Evolutionary conservation across 64 coral and sea anemone species (phyloP).

Genomic region (Anthopleura sola): DNA sequence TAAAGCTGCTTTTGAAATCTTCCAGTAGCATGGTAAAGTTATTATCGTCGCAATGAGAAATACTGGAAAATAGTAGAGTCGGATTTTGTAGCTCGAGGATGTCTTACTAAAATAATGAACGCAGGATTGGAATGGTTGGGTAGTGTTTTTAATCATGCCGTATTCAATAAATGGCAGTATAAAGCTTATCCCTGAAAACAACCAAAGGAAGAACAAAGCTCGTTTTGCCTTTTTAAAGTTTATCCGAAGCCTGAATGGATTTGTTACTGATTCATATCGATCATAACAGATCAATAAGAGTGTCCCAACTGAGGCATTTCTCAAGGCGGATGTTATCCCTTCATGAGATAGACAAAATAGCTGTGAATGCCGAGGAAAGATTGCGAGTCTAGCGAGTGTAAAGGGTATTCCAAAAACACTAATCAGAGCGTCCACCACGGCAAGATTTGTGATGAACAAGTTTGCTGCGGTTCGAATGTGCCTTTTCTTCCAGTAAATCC

Average conservation of each 20-base stretch:
- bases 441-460: slow-evolving; percentile 77
- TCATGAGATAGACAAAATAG: slow-evolving; percentile 80
- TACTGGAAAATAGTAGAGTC: slow-evolving; percentile 70
- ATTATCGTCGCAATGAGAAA: slow-evolving; percentile 48
- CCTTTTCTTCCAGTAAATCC: slow-evolving; percentile 80
- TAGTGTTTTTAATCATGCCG: not conserved
- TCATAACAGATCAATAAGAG: slow-evolving; percentile 79
- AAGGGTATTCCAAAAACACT: slow-evolving; percentile 55
- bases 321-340: slow-evolving; percentile 55
- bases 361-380: slow-evolving; percentile 16
- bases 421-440: slow-evolving; percentile 56
- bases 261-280: slow-evolving; percentile 76
- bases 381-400: slow-evolving; percentile 42
- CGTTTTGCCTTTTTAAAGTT: slow-evolving; percentile 57
- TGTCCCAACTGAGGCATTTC: slow-evolving; percentile 78
- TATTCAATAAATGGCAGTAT: slow-evolving; percentile 68
- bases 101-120: not conserved
- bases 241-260: slow-evolving; percentile 64
- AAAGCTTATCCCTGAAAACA: slow-evolving; percentile 15
- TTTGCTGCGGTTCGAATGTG: slow-evolving; percentile 63
- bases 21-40: slow-evolving; percentile 77
- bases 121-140: not conserved
- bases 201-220: slow-evolving; percentile 48
- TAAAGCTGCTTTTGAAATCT: slow-evolving; percentile 73
- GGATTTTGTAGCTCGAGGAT: slow-evolving; percentile 6